These are phyloP conservation scores for Kryphioiulus occultus DNA, from an alignment of 2,888 invertebrate genomes.

Conservation along the genomic window DNA sequence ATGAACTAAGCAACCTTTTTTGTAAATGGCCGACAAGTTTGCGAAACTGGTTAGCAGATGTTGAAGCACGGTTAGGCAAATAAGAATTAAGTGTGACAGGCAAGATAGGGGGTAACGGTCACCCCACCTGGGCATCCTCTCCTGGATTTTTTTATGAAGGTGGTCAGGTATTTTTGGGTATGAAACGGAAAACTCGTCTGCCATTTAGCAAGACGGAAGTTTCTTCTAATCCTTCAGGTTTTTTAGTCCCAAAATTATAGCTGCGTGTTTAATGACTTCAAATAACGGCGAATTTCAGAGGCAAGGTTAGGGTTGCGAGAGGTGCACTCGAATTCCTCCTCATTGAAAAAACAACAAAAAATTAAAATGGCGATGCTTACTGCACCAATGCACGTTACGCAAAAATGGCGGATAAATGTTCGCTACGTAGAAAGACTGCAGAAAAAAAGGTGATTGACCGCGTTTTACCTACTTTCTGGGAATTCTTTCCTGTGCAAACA, in stretches of 20 bases:
- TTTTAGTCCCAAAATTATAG: background rate
- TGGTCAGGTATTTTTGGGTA: constrained; percentile 3
- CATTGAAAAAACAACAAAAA: background rate
- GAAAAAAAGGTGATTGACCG: constrained; percentile 16
- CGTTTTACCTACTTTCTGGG: background rate
- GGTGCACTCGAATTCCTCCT: background rate
- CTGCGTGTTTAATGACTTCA: background rate
- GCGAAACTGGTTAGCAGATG: background rate
- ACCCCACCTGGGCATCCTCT: constrained; percentile 27
- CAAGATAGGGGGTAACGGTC: background rate
- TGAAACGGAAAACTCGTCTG: constrained; percentile 7
- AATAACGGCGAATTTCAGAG: background rate
- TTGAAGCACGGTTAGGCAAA: background rate
- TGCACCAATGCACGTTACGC: background rate
- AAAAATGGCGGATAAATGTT: background rate
- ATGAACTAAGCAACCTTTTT: constrained; percentile 12
- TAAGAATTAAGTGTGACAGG: constrained; percentile 8
- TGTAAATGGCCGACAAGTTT: background rate
- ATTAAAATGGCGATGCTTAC: background rate
- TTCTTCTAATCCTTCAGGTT: background rate
- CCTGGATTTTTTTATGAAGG: background rate
- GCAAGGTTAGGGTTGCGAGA: background rate
- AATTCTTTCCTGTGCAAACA: background rate
- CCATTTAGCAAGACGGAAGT: background rate
- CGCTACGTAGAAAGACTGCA: background rate